Base-by-base conservation (phyloP, 92 coral and sea anemone genomes). In the Metridium senile region DNA sequence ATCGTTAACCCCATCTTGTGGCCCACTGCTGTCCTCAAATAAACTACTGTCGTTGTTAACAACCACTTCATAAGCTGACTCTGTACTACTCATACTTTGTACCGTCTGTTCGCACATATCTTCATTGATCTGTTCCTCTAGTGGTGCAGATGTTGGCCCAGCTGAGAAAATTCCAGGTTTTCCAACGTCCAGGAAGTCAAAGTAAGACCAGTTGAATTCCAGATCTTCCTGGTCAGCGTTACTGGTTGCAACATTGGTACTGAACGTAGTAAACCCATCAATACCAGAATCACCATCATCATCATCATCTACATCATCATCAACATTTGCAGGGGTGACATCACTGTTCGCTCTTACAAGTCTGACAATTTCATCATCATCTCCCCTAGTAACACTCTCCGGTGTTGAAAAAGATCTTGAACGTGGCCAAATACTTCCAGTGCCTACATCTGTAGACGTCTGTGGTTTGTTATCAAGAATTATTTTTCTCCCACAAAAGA, bases 271-370 rank as follows among this genome's bases (percentile, higher is more conserved):
- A 34, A 28, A 51, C 18, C 90, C 86, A 11, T 88, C 97, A 63
- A 91, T 91, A 58, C 97, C 97, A 11, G 97, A 91, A 68, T 91
- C 97, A 34, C 85, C 74, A 57, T 91, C 93, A 82, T 80, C 74
- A 26, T 74, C 59, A 51, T 32, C 45, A 73, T 34, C 74, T 39
- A n/a, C 43, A 61, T 61, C 72, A 75, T 20, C 71, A 72, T 80
- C 22, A 58, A 46, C 61, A 33, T 9, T 27, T 3, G 31, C 23
- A 47, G 63, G 27, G 13, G 72, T 9, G 4, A 28, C 45, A 1
- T 63, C 35, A 63, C 86, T 81, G 69, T 81, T 81, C 49, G 86
- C 39, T 21, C 89, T 74, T 2, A 45, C 74, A 22, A 34, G 61
- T 70, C 82, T 27, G 35, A 49, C 29, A 54, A 74, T 71, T 30